phyloP scores from a whole-genome alignment of 2,888 invertebrate species.

The Druceiella hillmani region DNA sequence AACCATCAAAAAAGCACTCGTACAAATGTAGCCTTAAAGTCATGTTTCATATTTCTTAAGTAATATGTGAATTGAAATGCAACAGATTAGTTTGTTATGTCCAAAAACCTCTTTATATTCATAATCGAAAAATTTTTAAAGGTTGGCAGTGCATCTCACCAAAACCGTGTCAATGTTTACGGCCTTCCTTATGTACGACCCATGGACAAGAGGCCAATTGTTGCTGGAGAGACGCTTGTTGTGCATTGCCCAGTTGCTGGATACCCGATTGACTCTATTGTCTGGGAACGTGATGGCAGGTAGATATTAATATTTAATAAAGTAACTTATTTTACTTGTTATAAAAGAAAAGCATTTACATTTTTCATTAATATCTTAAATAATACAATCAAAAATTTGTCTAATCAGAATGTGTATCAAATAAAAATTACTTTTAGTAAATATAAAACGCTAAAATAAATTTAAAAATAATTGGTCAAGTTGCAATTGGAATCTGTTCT shows the following conservation, averaged over 20 bases:
- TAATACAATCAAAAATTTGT: no score
- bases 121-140: slow-evolving; percentile 30
- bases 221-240: slow-evolving; percentile 83
- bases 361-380: no score
- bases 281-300: slow-evolving; percentile 86
- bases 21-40: neutral
- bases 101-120: neutral
- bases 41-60: neutral
- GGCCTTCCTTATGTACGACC: slow-evolving; percentile 85
- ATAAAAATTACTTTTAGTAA: no score
- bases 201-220: slow-evolving; percentile 91
- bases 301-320: no score
- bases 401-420: no score
- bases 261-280: slow-evolving; percentile 87
- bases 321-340: no score
- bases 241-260: slow-evolving; percentile 94
- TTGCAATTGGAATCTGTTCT: no score
- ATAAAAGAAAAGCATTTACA: no score
- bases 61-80: neutral
- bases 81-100: neutral
- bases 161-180: slow-evolving; percentile 83
- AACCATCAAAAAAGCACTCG: no score
- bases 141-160: slow-evolving; percentile 82
- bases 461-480: no score
- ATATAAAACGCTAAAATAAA: no score